Evolutionary conservation across 2,113 vertebrate species (phyloP), one percentile per base, ranked within the genome.

Genomic region (Lethenteron camtschaticum): DNA sequence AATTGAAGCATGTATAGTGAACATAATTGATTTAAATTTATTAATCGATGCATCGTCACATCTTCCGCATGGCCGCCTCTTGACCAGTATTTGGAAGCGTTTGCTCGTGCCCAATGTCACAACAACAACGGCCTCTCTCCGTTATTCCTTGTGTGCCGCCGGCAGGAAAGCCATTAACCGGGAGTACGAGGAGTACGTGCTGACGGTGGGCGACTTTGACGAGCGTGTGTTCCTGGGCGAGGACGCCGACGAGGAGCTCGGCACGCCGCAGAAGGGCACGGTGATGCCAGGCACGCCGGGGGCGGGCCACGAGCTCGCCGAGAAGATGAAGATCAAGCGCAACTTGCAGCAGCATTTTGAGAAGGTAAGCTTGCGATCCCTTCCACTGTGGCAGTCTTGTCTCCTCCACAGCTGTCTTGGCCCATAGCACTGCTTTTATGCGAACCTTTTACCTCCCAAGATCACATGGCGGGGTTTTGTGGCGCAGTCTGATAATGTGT

Each of bases 191-290:
- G 90, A 96, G 71, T 99, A 89, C 1, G 94, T 99, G 72, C 76
- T 99, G 76, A 95, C 90, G 0, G 84, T 88, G 73, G 94, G 94
- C 20, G 94, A 99, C 74, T 99, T 99, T 12, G 92, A 99, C 2
- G 94, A 99, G 77, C 81, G 94, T 8, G 84, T 99, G 73, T 99
- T 99, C 81, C 80, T 99, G 70, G 94, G 84, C 69, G 88, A 85
- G 12, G 90, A 94, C 58, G 92, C 94, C 0, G 89, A 96, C 58
- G 92, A 96, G 71, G 94, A 99, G 76, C 96, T 96, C 3, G 94
- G 92, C 70, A 96, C 88, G 0, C 90, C 89, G 9, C 83, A 76
- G 20, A 96, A 94, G 72, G 74, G 79, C 41, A 41, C 41, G 41
- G 41, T 41, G 41, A 41, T 41, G 41, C 41, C 41, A 41, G 41